Percentiles rank a stretch among this genome's conserved stretches.
phyloP scores from a whole-genome alignment of 2,113 vertebrate species.

The Campylomormyrus numenius region DNA sequence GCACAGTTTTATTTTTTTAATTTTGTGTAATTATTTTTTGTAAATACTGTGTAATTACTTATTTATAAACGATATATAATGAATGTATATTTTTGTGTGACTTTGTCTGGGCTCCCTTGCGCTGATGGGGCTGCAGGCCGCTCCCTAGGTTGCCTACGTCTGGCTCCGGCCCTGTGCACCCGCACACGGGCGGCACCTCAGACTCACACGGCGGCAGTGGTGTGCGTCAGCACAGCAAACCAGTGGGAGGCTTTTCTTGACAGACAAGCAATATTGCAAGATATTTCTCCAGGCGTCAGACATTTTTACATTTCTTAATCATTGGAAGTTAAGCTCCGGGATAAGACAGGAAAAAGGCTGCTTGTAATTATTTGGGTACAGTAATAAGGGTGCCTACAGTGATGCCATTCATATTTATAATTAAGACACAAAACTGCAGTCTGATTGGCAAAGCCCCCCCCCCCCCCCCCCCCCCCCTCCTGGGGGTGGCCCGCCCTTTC shows the following conservation, averaged over 20 bases:
- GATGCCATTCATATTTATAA: conserved; percentile 35
- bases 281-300: conserved; percentile 34
- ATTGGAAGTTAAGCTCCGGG: conserved; percentile 30
- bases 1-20: background rate
- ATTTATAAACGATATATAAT: background rate
- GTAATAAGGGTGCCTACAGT: conserved; percentile 29
- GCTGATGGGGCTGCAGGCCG: background rate
- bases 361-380: conserved; percentile 38
- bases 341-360: conserved; percentile 28
- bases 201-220: background rate
- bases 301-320: conserved; percentile 36
- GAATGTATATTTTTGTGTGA: background rate
- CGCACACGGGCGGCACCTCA: background rate
- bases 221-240: background rate
- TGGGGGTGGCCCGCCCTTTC: too few relatives aligned
- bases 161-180: background rate
- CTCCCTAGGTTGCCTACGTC: background rate
- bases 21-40: background rate
- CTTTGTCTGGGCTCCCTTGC: background rate
- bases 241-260: conserved; percentile 2
- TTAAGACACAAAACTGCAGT: conserved; percentile 37
- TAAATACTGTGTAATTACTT: background rate
- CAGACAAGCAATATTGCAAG: conserved; percentile 24
- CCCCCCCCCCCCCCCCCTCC: too few relatives aligned
- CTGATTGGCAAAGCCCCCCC: conserved; percentile 26